Conservation (phyloP, 2,888 invertebrate genomes). For the Rhamphomyia laevipes region DNA sequence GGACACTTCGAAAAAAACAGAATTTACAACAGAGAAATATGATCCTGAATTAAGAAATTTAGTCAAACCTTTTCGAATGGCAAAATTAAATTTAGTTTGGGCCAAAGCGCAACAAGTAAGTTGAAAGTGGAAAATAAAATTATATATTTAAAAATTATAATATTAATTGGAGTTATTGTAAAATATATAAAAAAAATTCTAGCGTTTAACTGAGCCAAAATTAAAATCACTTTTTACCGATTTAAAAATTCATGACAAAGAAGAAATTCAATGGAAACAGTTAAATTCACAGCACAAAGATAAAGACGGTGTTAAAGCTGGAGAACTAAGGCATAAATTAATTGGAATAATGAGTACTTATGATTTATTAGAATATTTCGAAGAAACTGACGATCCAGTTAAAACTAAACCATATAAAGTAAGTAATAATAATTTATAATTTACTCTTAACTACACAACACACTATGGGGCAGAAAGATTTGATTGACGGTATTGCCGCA, state of each 20-base stretch:
- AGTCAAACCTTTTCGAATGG: conserved; percentile 79
- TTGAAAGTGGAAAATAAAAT: conserved; percentile 12
- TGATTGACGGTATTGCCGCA: too few species aligned
- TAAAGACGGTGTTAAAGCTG: conserved; percentile 75
- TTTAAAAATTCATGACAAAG: conserved; percentile 83
- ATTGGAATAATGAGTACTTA: conserved; percentile 73
- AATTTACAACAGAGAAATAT: conserved; percentile 29
- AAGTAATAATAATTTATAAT: conserved; percentile 19
- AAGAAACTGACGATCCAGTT: conserved; percentile 48
- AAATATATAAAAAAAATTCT: background rate
- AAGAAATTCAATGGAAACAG: conserved; percentile 75
- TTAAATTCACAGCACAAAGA: conserved; percentile 72
- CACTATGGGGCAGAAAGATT: too few species aligned
- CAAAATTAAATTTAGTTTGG: conserved; percentile 83
- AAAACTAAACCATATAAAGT: conserved; percentile 34
- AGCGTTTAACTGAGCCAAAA: conserved; percentile 71
- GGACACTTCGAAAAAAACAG: conserved; percentile 11
- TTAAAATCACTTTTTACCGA: conserved; percentile 79
- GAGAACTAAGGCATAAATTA: conserved; percentile 65
- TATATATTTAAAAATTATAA: too few species aligned
- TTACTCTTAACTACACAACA: background rate
- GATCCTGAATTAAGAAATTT: conserved; percentile 53
- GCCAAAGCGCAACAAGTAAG: conserved; percentile 77
- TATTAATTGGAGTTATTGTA: too few species aligned
- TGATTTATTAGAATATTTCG: conserved; percentile 67